Evolutionary conservation across 2,113 vertebrate species (phyloP).

Genomic region (Bambusicola thoracicus): DNA sequence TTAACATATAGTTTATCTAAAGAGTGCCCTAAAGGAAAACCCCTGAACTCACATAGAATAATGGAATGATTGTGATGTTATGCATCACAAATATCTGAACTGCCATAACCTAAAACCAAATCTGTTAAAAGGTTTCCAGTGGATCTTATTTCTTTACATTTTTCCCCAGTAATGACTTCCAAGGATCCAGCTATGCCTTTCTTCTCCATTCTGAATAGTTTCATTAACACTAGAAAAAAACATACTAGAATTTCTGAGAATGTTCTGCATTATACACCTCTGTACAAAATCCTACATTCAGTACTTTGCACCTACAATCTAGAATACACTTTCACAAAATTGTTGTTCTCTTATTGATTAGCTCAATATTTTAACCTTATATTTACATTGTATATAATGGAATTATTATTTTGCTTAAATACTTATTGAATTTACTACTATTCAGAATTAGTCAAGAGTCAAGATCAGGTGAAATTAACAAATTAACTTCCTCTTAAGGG

Average conservation of each 20-base stretch:
- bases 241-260: not conserved
- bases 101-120: not conserved
- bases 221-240: not conserved
- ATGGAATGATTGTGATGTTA: not conserved
- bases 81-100: not conserved
- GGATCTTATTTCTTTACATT: not conserved
- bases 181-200: not conserved
- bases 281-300: not conserved
- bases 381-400: not conserved
- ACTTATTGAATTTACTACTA: not conserved
- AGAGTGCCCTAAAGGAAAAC: not conserved
- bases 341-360: not conserved
- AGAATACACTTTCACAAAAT: not conserved
- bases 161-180: not conserved
- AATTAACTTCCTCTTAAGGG: not conserved
- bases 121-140: not conserved
- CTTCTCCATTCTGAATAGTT: not conserved
- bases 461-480: not conserved
- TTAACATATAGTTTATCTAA: not conserved
- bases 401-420: not conserved
- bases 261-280: not conserved
- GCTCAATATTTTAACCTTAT: not conserved
- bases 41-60: accelerated
- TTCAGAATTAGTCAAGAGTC: not conserved
- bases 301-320: not conserved